Evolutionary conservation across 2,888 invertebrate species (phyloP).

Genomic region (Penaeus monodon): DNA sequence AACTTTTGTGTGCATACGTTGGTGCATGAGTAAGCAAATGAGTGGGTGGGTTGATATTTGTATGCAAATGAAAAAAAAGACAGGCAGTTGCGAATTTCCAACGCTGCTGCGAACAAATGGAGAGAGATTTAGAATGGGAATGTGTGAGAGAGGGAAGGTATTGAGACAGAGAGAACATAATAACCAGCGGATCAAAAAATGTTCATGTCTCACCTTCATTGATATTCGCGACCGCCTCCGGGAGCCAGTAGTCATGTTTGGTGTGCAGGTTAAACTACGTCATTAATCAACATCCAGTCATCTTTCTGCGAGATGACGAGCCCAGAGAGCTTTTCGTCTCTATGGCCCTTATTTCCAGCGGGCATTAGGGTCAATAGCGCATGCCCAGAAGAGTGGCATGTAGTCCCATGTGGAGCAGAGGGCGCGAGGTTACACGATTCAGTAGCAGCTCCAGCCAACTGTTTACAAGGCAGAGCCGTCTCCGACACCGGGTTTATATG

Average conservation of each 20-base stretch:
- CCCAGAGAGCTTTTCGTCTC: background rate
- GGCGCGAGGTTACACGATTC: constrained; percentile 16
- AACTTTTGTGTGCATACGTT: no score
- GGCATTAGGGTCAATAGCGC: background rate
- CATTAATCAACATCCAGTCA: constrained; percentile 51
- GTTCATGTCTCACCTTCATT: constrained; percentile 13
- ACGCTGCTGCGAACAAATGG: background rate
- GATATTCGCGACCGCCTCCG: constrained; percentile 21
- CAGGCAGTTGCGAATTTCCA: no score
- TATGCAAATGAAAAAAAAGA: no score
- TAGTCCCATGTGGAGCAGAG: constrained; percentile 15
- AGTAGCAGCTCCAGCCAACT: constrained; percentile 38
- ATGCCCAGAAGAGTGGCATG: background rate
- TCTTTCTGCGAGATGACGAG: constrained; percentile 43
- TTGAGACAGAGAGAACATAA: constrained; percentile 8
- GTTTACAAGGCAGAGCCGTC: constrained; percentile 50
- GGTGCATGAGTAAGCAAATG: no score
- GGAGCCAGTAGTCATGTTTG: constrained; percentile 24
- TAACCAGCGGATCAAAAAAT: constrained; percentile 1
- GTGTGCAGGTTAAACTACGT: constrained; percentile 40
- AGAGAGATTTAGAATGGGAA: background rate
- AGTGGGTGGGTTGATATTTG: no score
- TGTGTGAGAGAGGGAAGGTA: background rate
- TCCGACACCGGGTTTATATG: constrained; percentile 42
- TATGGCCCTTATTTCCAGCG: constrained; percentile 7